Base-by-base conservation (phyloP, 2,797 vertebrate species). In the Muraenolepis orangiensis region DNA sequence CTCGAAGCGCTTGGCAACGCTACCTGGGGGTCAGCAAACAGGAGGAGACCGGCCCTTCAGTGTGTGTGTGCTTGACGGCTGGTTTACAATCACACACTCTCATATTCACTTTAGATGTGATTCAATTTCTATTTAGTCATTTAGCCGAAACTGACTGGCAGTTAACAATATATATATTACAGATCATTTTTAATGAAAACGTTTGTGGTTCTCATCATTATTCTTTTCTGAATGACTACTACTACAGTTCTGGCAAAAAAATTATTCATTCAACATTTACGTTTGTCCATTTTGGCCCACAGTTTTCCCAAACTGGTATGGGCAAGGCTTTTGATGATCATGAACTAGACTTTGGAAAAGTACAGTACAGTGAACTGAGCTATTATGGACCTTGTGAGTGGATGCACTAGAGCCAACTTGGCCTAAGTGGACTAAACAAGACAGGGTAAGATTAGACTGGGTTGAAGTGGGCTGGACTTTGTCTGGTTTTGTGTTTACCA, bases 1-100 rank as follows among this genome's bases (percentile, higher is more conserved):
- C 91, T 95, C 95, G 93, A 98, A 94, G 2, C 96, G 95, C 87
- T 98, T 98, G 78, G 96, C 96, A 6, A 98, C 95, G 78, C 96
- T 98, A 70, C 95, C 96, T 98, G 82, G 0, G 71, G 38, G 29
- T 31, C n/a, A 13, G 31, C 20, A 14, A 5, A 26, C 40, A 14
- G 20, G 70, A 6, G 51, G 66, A 20, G 26, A 30, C n/a, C 4
- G 3, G 14, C 20, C 26, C 7, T 28, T 13, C 11, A 28, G 7
- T 10, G 26, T 20, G 7, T 10, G 4, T 23, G 6, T 61, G 7
- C 36, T 38, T 38, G 36, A 6, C 12, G 36, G n/a, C n/a, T 38
- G 8, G 36, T 12, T 38, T 38, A 6, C 36, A 38, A n/a, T n/a
- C n/a, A n/a, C n/a, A n/a, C n/a, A n/a, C n/a, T n/a, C n/a, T n/a